Evolutionary conservation across 1,140 invertebrate genomes (phyloP), one percentile per base, ranked within the genome.

Genomic region (Linepithema humile): DNA sequence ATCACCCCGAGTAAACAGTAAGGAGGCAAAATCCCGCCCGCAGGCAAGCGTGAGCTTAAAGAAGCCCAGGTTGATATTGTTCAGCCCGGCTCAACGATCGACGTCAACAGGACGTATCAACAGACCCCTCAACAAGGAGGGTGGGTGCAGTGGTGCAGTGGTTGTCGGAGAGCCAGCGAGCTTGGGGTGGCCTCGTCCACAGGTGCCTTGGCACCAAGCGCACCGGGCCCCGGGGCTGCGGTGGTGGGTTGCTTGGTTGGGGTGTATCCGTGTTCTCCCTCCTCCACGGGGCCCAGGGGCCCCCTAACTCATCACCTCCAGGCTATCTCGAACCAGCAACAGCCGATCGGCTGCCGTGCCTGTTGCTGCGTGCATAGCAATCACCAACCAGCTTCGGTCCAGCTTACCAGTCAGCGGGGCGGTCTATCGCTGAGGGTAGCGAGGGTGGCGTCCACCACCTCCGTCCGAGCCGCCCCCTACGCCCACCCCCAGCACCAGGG

Each of bases 221-320:
- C 91, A 91, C 85, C 92, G 92, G 93, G 92, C 88, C 92, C 93
- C 90, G 93, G 92, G 89, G 91, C 93, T 91, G 91, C 93, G 86
- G 92, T 95, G 92, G 95, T 95, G 91, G 95, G 95, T 91, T 95
- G 95, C 91, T 93, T 95, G 86, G 94, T 95, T 91, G 95, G 95
- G 86, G 95, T 95, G 91, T 95, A 95, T 90, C 94, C 95, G 88
- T 95, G 94, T 89, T 93, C 93, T 86, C 84, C 85, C 80, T 90
- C 92, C 70, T 94, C 94, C 67, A 92, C 93, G 94, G 95, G 91
- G 94, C 95, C 93, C 92, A 94, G 95, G 94, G 94, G 93, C 94
- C 95, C 93, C 91, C 85, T 90, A 85, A 88, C 88, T 82, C 91
- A 85, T 85, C 91, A 92, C 64, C 84, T 92, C 35, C 91, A 93